These are phyloP conservation scores for Melospiza melodia DNA, from an alignment of 2,113 vertebrate genomes.

Conservation along the genomic window DNA sequence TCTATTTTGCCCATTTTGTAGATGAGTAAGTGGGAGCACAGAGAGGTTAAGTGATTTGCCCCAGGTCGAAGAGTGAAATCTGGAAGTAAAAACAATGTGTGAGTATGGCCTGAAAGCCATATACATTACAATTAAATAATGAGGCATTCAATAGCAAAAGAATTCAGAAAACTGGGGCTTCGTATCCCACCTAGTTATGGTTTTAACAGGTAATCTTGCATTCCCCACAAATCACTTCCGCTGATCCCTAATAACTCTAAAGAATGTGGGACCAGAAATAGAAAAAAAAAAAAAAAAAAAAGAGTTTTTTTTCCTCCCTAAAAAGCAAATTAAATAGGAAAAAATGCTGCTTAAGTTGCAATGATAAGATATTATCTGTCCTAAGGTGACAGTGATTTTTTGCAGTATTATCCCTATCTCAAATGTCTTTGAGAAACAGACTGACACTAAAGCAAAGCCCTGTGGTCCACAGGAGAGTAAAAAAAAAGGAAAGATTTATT, in stretches of 20 bases:
- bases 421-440: not conserved
- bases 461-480: not conserved
- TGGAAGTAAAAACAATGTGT: conserved; percentile 47
- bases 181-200: not conserved
- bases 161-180: not conserved
- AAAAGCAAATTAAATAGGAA: not conserved
- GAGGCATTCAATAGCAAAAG: conserved; percentile 5
- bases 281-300: too few species aligned
- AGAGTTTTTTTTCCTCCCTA: not conserved
- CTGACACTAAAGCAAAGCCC: not conserved
- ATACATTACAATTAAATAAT: conserved; percentile 45
- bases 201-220: conserved; percentile 4
- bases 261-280: rapidly evolving
- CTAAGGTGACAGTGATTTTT: not conserved
- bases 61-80: conserved; percentile 40
- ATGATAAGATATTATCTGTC: not conserved
- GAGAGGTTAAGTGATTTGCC: conserved; percentile 60
- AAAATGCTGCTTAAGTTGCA: not conserved
- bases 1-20: conserved; percentile 53
- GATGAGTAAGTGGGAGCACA: conserved; percentile 62
- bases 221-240: not conserved
- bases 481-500: not conserved
- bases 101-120: conserved; percentile 35
- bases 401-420: not conserved
- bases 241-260: not conserved